Evolutionary conservation across 1,140 invertebrate species (phyloP).

Genomic region (Oedothorax gibbosus): DNA sequence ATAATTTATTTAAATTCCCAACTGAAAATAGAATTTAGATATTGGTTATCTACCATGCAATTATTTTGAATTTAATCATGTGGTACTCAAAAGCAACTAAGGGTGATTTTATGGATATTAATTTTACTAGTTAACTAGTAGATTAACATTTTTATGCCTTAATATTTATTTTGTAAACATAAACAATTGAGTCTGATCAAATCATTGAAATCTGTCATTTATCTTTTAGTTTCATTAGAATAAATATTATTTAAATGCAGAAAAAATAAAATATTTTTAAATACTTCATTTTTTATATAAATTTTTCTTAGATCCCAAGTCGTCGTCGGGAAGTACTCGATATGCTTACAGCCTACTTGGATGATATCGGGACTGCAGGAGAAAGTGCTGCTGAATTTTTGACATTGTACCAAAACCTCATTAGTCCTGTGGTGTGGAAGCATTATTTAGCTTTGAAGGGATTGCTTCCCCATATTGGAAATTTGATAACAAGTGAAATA

Average conservation of each 20-base stretch:
- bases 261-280: neutral
- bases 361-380: conserved; percentile 84
- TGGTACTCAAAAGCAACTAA: too few species aligned
- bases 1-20: neutral
- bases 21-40: neutral
- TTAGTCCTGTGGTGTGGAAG: conserved; percentile 79
- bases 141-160: neutral
- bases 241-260: neutral
- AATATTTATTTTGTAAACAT: neutral
- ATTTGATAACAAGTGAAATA: conserved; percentile 88
- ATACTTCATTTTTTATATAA: neutral
- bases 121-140: neutral
- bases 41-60: neutral
- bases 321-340: conserved; percentile 77
- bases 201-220: neutral
- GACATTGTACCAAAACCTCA: conserved; percentile 84
- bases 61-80: too few species aligned
- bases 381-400: conserved; percentile 94
- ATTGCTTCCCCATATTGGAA: conserved; percentile 84
- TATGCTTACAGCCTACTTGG: conserved; percentile 87
- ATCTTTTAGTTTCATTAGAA: neutral
- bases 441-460: conserved; percentile 85
- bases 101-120: neutral
- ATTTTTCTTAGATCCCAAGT: conserved; percentile 62
- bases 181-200: neutral